phyloP scores from a whole-genome alignment of 2,888 invertebrate genomes.

The Chrysolina oricalcia region DNA sequence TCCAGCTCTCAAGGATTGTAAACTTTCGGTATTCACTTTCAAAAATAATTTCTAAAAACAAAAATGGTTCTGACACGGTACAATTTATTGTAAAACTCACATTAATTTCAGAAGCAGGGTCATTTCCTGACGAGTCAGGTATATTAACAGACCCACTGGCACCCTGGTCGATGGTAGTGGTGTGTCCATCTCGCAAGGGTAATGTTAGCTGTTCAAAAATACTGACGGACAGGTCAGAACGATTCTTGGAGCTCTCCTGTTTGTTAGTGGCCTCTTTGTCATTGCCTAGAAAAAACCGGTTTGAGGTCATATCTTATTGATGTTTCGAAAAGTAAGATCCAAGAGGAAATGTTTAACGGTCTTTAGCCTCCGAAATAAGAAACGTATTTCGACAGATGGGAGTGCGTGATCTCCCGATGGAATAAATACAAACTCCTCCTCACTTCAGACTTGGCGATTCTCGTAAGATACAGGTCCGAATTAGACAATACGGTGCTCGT shows the following conservation, averaged over 20 bases:
- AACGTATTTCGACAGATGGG: too few species aligned
- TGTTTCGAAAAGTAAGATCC: too few species aligned
- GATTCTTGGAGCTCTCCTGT: conserved; percentile 76
- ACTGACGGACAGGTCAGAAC: conserved; percentile 81
- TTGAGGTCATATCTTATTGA: too few species aligned
- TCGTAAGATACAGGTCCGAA: too few species aligned
- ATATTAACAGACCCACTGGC: conserved; percentile 69
- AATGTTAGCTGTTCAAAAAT: conserved; percentile 84
- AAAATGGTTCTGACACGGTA: neutral
- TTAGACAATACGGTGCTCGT: too few species aligned
- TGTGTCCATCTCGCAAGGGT: conserved; percentile 76
- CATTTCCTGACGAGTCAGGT: conserved; percentile 59
- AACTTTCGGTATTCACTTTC: conserved; percentile 83
- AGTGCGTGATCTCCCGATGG: too few species aligned
- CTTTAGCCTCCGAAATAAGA: too few species aligned
- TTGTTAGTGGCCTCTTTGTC: conserved; percentile 74
- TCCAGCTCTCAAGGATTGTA: conserved; percentile 88
- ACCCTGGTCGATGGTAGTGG: conserved; percentile 64
- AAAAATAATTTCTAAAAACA: conserved; percentile 82
- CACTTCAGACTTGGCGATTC: too few species aligned
- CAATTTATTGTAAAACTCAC: conserved; percentile 61
- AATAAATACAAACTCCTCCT: too few species aligned
- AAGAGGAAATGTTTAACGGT: too few species aligned
- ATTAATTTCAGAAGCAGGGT: conserved; percentile 72
- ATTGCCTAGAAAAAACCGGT: conserved; percentile 59